Percentiles rank a stretch among this genome's conserved stretches.
Conservation (phyloP, 2,113 vertebrate species). For the Pseudonaja textilis region DNA sequence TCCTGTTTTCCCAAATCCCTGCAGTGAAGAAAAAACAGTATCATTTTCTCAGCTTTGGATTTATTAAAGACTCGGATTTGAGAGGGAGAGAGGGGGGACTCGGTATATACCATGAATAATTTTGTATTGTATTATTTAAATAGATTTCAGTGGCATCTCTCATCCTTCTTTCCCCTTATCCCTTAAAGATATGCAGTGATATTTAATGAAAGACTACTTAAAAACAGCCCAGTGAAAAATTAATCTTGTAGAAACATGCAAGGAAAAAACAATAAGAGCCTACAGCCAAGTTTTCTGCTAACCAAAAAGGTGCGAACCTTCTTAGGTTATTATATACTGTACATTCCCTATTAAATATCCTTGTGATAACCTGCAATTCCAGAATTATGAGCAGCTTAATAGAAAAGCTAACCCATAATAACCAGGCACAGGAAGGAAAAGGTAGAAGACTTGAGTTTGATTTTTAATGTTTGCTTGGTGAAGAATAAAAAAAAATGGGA, state of each 20-base stretch:
- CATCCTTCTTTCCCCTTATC: background rate
- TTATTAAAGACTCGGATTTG: background rate
- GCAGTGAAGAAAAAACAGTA: background rate
- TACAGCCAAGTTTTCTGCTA: background rate
- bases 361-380: background rate
- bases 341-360: background rate
- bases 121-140: background rate
- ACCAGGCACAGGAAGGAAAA: background rate
- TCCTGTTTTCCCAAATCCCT: background rate
- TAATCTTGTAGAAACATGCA: background rate
- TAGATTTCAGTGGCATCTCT: background rate
- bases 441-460: background rate
- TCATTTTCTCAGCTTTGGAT: background rate
- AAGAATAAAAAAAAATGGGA: too few species aligned
- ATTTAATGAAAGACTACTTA: background rate
- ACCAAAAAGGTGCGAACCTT: background rate
- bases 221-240: background rate
- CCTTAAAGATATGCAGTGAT: background rate
- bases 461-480: background rate
- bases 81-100: background rate
- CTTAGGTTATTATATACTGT: background rate
- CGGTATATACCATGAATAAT: background rate
- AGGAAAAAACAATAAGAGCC: background rate
- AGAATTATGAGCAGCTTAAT: background rate
- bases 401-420: constrained; percentile 9